These are phyloP conservation scores for Equus quagga DNA, from an alignment of 2,113 vertebrate species.

Conservation along the genomic window DNA sequence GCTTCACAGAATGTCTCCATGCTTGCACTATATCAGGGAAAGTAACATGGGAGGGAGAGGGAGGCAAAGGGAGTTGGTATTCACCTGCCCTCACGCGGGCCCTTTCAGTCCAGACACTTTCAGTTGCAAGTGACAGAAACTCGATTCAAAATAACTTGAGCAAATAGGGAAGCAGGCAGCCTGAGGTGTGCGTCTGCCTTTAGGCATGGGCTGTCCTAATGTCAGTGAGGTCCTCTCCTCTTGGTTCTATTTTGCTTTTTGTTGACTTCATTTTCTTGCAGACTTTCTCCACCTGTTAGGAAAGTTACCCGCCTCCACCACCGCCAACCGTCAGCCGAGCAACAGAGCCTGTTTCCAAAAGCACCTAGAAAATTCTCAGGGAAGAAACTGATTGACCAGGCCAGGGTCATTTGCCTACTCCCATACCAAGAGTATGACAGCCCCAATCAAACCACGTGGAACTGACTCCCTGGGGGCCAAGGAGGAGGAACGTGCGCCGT, in stretches of 20 bases:
- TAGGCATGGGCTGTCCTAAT: neutral
- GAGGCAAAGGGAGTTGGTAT: neutral
- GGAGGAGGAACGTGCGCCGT: rapidly evolving
- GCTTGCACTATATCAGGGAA: neutral
- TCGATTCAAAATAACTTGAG: neutral
- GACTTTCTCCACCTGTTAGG: neutral
- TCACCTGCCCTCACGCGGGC: rapidly evolving
- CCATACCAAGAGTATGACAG: neutral
- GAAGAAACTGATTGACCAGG: neutral
- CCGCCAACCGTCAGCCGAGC: no score
- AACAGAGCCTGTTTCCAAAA: neutral
- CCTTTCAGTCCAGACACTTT: neutral
- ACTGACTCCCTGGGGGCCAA: neutral
- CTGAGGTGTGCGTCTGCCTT: neutral
- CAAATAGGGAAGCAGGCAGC: neutral
- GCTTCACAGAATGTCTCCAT: neutral
- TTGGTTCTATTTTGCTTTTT: neutral
- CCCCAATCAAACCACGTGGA: neutral
- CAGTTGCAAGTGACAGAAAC: neutral
- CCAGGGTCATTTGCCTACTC: neutral
- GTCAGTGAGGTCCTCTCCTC: neutral
- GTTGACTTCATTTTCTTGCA: neutral
- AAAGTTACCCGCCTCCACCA: neutral
- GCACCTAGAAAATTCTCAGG: neutral
- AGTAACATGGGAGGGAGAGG: neutral